These are phyloP conservation scores for Dromococcyx pavoninus DNA, from an alignment of 2,797 vertebrate genomes.

Conservation along the genomic window DNA sequence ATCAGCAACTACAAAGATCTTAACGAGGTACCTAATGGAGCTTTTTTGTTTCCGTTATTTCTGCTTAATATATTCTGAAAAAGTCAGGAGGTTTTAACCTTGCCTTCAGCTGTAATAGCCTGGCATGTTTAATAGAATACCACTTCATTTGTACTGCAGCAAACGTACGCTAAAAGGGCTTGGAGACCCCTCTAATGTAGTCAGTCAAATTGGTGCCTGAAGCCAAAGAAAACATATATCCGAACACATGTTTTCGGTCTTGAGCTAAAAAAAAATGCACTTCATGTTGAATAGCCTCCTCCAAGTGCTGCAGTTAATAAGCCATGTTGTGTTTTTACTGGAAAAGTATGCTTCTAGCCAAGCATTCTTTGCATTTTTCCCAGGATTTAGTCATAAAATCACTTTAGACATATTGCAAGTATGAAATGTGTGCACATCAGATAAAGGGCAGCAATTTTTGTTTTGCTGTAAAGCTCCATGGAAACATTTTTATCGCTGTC, in stretches of 20 bases:
- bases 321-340: slow-evolving; percentile 77
- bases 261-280: slow-evolving; percentile 58
- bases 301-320: slow-evolving; percentile 71
- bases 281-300: slow-evolving; percentile 65
- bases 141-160: slow-evolving; percentile 2
- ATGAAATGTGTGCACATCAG: slow-evolving; percentile 73
- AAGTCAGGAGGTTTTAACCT: slow-evolving; percentile 64
- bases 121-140: slow-evolving; percentile 7
- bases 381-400: slow-evolving; percentile 79
- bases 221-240: slow-evolving; percentile 73
- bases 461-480: slow-evolving; percentile 53
- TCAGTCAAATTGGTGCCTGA: slow-evolving; percentile 41
- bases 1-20: slow-evolving; percentile 56
- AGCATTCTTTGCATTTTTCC: slow-evolving; percentile 81
- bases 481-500: slow-evolving; percentile 60
- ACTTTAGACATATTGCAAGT: slow-evolving; percentile 69
- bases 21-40: slow-evolving; percentile 55
- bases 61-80: slow-evolving; percentile 66
- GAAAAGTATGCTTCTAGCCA: slow-evolving; percentile 72
- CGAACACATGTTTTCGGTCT: slow-evolving; percentile 63
- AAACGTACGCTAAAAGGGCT: neutral
- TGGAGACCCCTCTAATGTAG: neutral
- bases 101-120: neutral
- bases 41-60: slow-evolving; percentile 68
- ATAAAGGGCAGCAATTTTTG: slow-evolving; percentile 70